Evolutionary conservation across 2,113 vertebrate species (phyloP).

Genomic region (Epinephelus lanceolatus): DNA sequence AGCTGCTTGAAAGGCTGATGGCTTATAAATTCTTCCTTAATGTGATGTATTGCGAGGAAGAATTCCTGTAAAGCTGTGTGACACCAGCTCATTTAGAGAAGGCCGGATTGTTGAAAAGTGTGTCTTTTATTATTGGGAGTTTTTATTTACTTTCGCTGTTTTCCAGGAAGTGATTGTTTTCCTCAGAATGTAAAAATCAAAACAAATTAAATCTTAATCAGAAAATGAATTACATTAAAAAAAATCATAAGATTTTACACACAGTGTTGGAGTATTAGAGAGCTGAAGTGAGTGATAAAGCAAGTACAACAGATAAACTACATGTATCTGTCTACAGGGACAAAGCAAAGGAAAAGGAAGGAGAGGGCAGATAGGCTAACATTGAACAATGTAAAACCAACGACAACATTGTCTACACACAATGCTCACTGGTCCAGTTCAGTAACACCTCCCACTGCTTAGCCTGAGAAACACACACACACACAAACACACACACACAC

Average conservation of each 20-base stretch:
- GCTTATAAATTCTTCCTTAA: not conserved
- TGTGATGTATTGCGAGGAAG: not conserved
- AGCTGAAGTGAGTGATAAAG: slow-evolving; percentile 16
- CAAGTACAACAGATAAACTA: slow-evolving; percentile 33
- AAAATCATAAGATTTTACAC: not conserved
- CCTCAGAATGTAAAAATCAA: not conserved
- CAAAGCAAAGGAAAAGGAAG: slow-evolving; percentile 62
- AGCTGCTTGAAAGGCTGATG: not conserved
- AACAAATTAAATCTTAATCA: not conserved
- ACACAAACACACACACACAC: slow-evolving; percentile 16
- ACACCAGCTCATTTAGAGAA: not conserved
- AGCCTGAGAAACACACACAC: too few relatives aligned
- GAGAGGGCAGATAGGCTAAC: slow-evolving; percentile 65
- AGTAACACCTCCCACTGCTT: too few relatives aligned
- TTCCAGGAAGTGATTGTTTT: not conserved
- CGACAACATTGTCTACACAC: slow-evolving; percentile 11
- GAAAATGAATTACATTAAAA: not conserved
- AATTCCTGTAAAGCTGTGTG: not conserved
- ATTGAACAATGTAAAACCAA: slow-evolving; percentile 63
- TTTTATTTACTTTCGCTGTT: not conserved
- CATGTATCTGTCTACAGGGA: slow-evolving; percentile 47
- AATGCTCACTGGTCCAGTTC: too few relatives aligned
- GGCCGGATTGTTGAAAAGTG: not conserved
- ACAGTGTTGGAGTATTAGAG: slow-evolving; percentile 9
- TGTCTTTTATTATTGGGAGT: not conserved